Evolutionary conservation across 1,140 invertebrate species (phyloP).

Genomic region (Lysiphlebus fabarum): DNA sequence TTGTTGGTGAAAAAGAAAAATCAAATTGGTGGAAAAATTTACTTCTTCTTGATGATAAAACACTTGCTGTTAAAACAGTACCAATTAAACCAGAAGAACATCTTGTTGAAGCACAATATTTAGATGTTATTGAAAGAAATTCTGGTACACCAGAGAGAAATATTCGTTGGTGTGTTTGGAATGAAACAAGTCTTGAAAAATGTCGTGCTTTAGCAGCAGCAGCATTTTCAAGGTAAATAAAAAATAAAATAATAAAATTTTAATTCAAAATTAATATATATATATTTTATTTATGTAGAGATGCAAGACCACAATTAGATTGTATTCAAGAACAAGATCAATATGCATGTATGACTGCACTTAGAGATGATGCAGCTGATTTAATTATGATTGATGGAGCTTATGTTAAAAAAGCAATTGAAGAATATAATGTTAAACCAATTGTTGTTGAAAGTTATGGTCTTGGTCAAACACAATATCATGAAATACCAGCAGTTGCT

Average conservation of each 20-base stretch:
- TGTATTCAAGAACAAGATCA: conserved; percentile 60
- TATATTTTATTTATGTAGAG: conserved; percentile 42
- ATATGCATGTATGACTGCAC: conserved; percentile 65
- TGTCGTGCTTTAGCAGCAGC: conserved; percentile 65
- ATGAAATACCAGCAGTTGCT: conserved; percentile 59
- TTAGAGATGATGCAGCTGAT: conserved; percentile 63
- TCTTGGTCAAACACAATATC: conserved; percentile 37
- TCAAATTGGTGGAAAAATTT: conserved; percentile 59
- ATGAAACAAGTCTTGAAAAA: conserved; percentile 61
- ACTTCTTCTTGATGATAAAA: conserved; percentile 57
- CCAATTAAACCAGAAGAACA: conserved; percentile 63
- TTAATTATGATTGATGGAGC: conserved; percentile 63
- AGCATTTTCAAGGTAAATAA: conserved; percentile 59
- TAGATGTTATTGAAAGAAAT: conserved; percentile 74
- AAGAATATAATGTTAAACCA: conserved; percentile 52
- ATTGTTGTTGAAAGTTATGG: conserved; percentile 58
- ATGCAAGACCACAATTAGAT: conserved; percentile 68
- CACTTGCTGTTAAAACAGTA: conserved; percentile 61
- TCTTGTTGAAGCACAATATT: conserved; percentile 69
- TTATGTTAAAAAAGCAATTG: conserved; percentile 58
- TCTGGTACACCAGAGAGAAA: conserved; percentile 59
- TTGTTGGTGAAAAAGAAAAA: conserved; percentile 51
- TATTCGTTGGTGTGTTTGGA: conserved; percentile 65
- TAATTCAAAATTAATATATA: neutral
- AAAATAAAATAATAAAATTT: conserved; percentile 1